These are phyloP conservation scores for Euphydryas editha DNA, from an alignment of 2,888 invertebrate genomes.

Conservation along the genomic window DNA sequence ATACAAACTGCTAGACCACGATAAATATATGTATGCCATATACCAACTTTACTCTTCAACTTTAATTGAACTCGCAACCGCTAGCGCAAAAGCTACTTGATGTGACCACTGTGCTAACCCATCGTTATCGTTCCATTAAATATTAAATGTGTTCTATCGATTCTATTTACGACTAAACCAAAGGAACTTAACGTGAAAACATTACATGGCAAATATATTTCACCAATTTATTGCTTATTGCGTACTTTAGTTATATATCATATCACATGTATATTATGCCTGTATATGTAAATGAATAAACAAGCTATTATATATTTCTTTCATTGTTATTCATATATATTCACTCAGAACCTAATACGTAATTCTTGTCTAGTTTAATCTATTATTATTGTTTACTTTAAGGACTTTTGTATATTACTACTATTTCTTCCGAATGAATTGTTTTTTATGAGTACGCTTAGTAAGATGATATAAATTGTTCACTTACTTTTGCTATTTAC, in stretches of 20 bases:
- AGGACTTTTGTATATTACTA: background rate
- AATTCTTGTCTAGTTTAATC: background rate
- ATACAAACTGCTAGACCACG: no score
- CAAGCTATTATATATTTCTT: slow-evolving; percentile 12
- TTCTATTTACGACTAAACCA: background rate
- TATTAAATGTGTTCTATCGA: no score
- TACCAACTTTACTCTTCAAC: no score
- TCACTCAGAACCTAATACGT: background rate
- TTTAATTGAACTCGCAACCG: no score
- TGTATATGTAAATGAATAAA: slow-evolving; percentile 6
- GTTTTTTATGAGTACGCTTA: background rate
- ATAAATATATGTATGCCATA: no score
- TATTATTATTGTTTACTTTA: slow-evolving; percentile 7
- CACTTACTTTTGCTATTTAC: background rate
- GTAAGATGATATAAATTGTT: background rate
- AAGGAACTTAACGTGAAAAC: background rate
- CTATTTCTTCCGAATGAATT: slow-evolving; percentile 2
- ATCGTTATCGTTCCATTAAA: no score
- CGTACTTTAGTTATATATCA: background rate
- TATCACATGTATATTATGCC: slow-evolving; percentile 1
- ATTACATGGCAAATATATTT: background rate
- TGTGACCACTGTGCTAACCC: no score
- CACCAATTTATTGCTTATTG: background rate
- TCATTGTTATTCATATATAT: slow-evolving; percentile 9
- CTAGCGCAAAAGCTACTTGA: no score